Evolutionary conservation across 30 jellyfish, hydroid and myxozoan genomes (phyloP).

Genomic region (Cassiopea andromeda): DNA sequence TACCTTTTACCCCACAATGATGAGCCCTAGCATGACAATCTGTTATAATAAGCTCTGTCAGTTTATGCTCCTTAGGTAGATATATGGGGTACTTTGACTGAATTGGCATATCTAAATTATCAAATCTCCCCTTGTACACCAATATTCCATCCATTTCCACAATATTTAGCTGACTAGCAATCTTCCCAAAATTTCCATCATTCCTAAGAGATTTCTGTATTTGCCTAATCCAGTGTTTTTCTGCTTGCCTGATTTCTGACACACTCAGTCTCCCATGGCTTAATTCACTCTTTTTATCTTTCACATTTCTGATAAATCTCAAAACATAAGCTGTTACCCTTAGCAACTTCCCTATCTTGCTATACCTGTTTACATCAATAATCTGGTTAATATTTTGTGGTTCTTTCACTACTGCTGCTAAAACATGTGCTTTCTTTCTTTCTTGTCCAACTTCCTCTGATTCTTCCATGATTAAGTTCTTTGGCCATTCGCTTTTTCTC

Average conservation of each 20-base stretch:
- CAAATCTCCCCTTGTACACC: neutral
- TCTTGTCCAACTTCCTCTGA: too few species aligned
- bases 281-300: neutral
- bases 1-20: too few species aligned
- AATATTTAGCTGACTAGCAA: neutral
- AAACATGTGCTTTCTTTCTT: too few species aligned
- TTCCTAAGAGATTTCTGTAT: conserved; percentile 10
- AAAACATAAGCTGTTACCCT: conserved; percentile 29
- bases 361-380: too few species aligned
- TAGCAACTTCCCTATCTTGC: neutral
- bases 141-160: neutral
- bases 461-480: too few species aligned
- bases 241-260: conserved; percentile 9
- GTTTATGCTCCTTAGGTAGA: neutral
- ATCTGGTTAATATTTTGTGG: too few species aligned
- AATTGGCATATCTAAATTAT: neutral
- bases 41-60: too few species aligned
- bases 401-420: too few species aligned
- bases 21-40: too few species aligned
- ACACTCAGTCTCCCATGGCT: neutral
- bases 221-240: conserved; percentile 15
- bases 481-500: too few species aligned
- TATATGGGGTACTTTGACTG: conserved; percentile 22
- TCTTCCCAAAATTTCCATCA: neutral
- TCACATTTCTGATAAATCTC: neutral